Evolutionary conservation across 1,140 invertebrate genomes (phyloP).

Genomic region (Leptopilina boulardi): DNA sequence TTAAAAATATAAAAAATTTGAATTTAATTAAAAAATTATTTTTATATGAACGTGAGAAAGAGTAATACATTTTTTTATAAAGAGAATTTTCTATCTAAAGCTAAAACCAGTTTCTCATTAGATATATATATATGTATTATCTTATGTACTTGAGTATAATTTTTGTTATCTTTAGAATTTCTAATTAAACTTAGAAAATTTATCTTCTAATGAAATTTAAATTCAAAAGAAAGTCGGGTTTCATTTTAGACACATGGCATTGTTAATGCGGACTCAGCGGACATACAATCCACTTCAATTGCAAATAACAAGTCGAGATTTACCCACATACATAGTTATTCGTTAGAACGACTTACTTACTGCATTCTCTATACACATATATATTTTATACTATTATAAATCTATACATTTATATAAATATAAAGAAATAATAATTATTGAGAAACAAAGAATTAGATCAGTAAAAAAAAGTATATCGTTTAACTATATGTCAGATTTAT

Average conservation of each 20-base stretch:
- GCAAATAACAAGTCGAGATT: slow-evolving; percentile 27
- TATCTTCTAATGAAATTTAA: slow-evolving; percentile 24
- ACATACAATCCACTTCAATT: slow-evolving; percentile 31
- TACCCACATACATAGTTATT: slow-evolving; percentile 26
- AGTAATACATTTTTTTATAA: too few relatives aligned
- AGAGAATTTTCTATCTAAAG: background rate
- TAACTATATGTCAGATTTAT: background rate
- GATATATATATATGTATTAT: background rate
- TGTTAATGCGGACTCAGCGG: slow-evolving; percentile 19
- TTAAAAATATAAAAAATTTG: too few relatives aligned
- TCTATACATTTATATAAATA: background rate
- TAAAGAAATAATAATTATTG: too few relatives aligned
- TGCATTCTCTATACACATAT: background rate
- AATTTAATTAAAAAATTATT: too few relatives aligned
- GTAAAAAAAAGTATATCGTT: background rate
- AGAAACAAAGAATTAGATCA: background rate
- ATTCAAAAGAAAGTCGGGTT: slow-evolving; percentile 18
- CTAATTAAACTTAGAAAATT: background rate
- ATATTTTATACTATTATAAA: background rate
- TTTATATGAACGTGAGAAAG: too few relatives aligned
- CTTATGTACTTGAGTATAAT: background rate
- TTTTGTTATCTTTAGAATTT: background rate
- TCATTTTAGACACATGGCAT: background rate
- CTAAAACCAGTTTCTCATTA: background rate
- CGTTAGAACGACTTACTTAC: slow-evolving; percentile 22